Evolutionary conservation across 2,888 invertebrate genomes (phyloP).

Genomic region (Spicauda simplicius): DNA sequence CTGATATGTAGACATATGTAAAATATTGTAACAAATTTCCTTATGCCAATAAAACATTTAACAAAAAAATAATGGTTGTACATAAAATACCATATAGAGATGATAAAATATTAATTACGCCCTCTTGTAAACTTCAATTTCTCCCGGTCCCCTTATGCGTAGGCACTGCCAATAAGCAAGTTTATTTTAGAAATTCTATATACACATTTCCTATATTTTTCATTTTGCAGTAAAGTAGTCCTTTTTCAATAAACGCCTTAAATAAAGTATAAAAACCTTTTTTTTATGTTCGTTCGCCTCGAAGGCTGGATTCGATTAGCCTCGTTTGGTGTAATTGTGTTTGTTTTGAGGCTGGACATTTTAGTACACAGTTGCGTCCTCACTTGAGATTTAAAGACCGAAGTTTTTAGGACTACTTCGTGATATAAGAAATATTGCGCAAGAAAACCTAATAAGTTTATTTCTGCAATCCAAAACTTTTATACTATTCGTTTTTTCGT

Average conservation of each 20-base stretch:
- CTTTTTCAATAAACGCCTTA: background rate
- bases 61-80: slow-evolving; percentile 39
- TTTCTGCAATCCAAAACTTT: background rate
- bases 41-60: no score
- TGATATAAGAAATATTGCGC: background rate
- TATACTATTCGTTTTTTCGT: no score
- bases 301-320: slow-evolving; percentile 34
- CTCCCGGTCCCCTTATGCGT: background rate
- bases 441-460: background rate
- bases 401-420: background rate
- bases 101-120: background rate
- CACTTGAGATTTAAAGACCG: background rate
- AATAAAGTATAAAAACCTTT: slow-evolving; percentile 27
- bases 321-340: slow-evolving; percentile 44
- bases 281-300: slow-evolving; percentile 24
- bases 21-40: no score
- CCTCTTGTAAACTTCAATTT: no score
- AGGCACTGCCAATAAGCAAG: background rate
- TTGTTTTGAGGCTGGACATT: slow-evolving; percentile 42
- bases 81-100: slow-evolving; percentile 37
- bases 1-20: no score
- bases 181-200: no score
- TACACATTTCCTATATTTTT: no score
- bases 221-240: background rate
- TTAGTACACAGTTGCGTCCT: slow-evolving; percentile 39